These are phyloP conservation scores for Hyalella azteca DNA, from an alignment of 2,888 invertebrate species.

Conservation along the genomic window DNA sequence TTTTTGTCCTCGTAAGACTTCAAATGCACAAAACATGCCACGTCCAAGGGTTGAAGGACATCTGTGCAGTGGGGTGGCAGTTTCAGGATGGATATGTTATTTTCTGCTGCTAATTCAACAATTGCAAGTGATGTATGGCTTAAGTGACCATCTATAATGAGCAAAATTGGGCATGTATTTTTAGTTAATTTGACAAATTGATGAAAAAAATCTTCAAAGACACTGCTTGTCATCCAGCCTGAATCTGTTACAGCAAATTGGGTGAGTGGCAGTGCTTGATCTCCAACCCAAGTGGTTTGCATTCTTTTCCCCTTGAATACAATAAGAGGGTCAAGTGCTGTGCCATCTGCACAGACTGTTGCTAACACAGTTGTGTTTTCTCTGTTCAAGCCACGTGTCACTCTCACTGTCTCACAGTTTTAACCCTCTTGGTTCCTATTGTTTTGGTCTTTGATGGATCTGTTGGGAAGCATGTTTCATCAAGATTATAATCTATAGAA, in stretches of 20 bases:
- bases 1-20: neutral
- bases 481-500: constrained; percentile 39
- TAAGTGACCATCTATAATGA: constrained; percentile 40
- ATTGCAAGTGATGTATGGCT: constrained; percentile 33
- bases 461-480: constrained; percentile 39
- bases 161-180: neutral
- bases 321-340: constrained; percentile 42
- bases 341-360: constrained; percentile 38
- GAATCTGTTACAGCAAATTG: constrained; percentile 41
- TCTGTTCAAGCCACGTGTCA: constrained; percentile 30
- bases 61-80: constrained; percentile 42
- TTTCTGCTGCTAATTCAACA: constrained; percentile 7
- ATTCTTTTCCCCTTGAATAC: constrained; percentile 38
- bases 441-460: constrained; percentile 38
- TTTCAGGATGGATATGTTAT: constrained; percentile 39
- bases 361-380: constrained; percentile 39
- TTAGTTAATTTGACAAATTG: constrained; percentile 14
- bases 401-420: constrained; percentile 37
- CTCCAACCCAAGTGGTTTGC: too few species aligned
- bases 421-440: constrained; percentile 34
- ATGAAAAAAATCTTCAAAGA: constrained; percentile 13
- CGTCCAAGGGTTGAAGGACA: constrained; percentile 40
- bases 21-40: constrained; percentile 19
- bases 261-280: constrained; percentile 10
- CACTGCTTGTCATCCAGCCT: constrained; percentile 35